phyloP scores from a whole-genome alignment of 2,888 invertebrate genomes.

The Tetragonisca angustula region DNA sequence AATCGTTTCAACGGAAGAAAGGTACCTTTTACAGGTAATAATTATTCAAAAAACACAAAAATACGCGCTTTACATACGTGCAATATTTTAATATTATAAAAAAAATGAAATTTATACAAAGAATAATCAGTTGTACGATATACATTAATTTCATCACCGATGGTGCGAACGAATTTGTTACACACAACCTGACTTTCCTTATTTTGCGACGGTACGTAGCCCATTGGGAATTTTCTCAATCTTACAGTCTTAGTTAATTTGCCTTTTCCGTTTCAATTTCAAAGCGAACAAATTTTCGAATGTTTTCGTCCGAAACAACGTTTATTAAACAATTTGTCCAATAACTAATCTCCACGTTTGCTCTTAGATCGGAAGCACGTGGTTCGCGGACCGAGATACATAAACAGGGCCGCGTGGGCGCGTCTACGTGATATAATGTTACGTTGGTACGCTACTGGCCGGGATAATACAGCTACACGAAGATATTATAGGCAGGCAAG shows the following conservation, averaged over 20 bases:
- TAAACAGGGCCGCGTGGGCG: constrained; percentile 35
- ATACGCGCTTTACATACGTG: too few species aligned
- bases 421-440: constrained; percentile 54
- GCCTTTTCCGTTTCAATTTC: background rate
- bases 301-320: background rate
- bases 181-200: too few species aligned
- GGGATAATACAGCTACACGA: constrained; percentile 61
- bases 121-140: too few species aligned
- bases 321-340: background rate
- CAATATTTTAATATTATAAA: too few species aligned
- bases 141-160: too few species aligned
- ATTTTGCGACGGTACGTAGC: too few species aligned
- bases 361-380: background rate
- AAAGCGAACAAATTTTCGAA: too few species aligned
- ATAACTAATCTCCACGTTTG: background rate
- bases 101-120: too few species aligned
- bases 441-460: constrained; percentile 65
- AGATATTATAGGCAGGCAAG: constrained; percentile 56
- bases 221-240: background rate
- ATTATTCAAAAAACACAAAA: too few species aligned
- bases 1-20: too few species aligned
- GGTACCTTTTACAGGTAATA: too few species aligned
- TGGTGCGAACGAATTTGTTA: too few species aligned
- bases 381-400: background rate
- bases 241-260: background rate